These are phyloP conservation scores for Xenus cinereus DNA, from an alignment of 2,113 vertebrate species.

Conservation along the genomic window DNA sequence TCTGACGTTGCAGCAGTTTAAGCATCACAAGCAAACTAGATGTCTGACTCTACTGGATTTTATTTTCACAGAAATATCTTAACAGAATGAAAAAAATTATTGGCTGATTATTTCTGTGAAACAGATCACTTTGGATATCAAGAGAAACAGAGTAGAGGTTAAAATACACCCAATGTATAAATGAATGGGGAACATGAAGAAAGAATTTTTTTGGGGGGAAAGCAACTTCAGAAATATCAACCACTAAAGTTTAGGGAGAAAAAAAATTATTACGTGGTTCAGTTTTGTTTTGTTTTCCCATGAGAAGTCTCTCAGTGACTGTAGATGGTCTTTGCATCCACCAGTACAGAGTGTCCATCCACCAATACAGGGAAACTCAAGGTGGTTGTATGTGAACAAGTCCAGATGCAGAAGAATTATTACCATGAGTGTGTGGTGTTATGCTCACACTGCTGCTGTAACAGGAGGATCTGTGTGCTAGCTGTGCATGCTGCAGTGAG, in stretches of 20 bases:
- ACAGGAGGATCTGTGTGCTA: neutral
- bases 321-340: neutral
- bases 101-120: neutral
- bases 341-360: neutral
- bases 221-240: neutral
- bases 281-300: neutral
- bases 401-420: neutral
- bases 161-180: neutral
- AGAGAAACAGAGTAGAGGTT: neutral
- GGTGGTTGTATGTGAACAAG: neutral
- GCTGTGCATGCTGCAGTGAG: neutral
- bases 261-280: rapidly evolving
- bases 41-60: neutral
- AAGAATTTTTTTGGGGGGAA: rapidly evolving
- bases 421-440: rapidly evolving
- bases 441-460: neutral
- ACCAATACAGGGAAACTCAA: neutral
- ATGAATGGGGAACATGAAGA: neutral
- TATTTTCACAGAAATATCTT: neutral
- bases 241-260: rapidly evolving
- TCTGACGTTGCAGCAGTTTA: neutral
- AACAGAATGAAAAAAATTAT: neutral
- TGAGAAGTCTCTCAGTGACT: neutral
- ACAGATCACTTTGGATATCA: neutral
- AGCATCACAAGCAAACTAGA: neutral